Conservation (phyloP, 2,113 vertebrate species). For the Serinus canaria region DNA sequence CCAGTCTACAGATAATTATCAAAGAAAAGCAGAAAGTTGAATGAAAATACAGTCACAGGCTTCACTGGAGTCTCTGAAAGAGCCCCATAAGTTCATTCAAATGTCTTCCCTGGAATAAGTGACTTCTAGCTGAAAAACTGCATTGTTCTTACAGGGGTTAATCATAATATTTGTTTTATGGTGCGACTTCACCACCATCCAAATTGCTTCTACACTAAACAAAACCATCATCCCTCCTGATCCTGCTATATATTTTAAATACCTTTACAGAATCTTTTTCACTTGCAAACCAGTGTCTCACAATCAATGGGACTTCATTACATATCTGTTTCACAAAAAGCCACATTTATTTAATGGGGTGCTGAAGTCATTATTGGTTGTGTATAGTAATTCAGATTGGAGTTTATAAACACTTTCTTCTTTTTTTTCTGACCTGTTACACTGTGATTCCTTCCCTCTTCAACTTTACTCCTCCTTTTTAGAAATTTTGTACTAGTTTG, state of each 20-base stretch:
- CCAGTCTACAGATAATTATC: not conserved
- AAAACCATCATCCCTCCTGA: not conserved
- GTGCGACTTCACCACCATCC: not conserved
- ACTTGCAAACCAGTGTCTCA: not conserved
- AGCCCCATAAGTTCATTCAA: not conserved
- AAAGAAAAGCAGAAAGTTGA: not conserved
- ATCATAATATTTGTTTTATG: slow-evolving; percentile 34
- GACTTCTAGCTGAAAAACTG: not conserved
- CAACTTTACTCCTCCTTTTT: not conserved
- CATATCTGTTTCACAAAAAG: not conserved
- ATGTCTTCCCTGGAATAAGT: not conserved
- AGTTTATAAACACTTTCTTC: not conserved
- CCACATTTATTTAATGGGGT: not conserved
- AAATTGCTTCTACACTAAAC: not conserved
- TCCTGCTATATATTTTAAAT: not conserved
- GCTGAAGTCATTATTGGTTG: not conserved
- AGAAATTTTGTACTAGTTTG: not conserved
- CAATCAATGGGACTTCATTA: not conserved
- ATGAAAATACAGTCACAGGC: not conserved
- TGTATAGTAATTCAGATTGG: not conserved
- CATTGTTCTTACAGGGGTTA: not conserved
- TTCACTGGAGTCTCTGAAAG: not conserved
- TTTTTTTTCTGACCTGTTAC: not conserved
- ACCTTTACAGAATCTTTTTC: not conserved
- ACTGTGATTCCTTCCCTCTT: not conserved